phyloP scores from a whole-genome alignment of 2,113 vertebrate genomes.

The Urocitellus parryii region DNA sequence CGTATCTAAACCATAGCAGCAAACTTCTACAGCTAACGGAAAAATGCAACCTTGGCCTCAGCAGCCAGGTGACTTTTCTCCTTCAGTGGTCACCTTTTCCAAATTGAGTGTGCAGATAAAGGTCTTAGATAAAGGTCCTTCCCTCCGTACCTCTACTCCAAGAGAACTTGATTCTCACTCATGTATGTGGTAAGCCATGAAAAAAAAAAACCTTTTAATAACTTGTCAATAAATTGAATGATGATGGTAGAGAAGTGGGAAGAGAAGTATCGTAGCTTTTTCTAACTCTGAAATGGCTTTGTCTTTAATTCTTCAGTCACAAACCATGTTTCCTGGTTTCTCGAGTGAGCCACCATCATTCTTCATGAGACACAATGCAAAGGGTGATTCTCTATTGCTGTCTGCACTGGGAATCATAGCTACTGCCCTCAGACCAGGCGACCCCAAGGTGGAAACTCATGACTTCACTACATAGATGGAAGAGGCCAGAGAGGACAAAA shows the following conservation, averaged over 20 bases:
- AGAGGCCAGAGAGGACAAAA: background rate
- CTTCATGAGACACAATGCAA: background rate
- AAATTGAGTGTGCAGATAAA: background rate
- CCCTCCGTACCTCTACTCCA: rapidly evolving
- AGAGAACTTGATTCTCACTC: background rate
- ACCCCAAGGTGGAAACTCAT: background rate
- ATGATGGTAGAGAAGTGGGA: background rate
- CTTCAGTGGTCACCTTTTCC: background rate
- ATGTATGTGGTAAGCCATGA: background rate
- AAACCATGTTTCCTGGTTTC: background rate
- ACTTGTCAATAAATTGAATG: background rate
- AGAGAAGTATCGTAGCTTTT: background rate
- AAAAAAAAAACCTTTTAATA: background rate
- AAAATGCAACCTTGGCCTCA: background rate
- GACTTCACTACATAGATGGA: background rate
- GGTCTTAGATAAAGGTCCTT: background rate
- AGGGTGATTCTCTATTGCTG: background rate
- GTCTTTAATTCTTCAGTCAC: background rate
- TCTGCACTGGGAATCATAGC: background rate
- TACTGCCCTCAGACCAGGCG: background rate
- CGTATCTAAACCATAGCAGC: too few relatives aligned
- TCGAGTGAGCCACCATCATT: background rate
- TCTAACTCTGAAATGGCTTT: conserved; percentile 5
- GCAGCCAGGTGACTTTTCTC: background rate
- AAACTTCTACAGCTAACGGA: background rate